Evolutionary conservation across 2,113 vertebrate genomes (phyloP), one percentile per base, ranked within the genome.

Genomic region (Aythya baeri): DNA sequence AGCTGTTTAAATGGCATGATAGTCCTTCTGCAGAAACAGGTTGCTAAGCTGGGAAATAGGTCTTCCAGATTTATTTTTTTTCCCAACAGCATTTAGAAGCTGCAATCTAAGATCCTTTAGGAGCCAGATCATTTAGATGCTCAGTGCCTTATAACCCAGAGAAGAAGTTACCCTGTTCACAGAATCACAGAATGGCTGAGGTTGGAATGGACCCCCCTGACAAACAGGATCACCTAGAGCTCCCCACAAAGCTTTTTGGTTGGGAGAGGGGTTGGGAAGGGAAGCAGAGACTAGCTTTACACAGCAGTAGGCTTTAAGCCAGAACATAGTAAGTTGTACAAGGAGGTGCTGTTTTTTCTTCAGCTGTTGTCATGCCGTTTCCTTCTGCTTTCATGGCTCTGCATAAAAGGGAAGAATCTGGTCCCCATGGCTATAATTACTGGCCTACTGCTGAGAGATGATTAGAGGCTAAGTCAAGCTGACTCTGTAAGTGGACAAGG

Each of bases 361-460:
- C 58, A 55, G 44, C 67, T 70, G 66, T 86, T 93, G 61, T 67
- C 43, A 66, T 80, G 59, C 31, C 16, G 36, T 86, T 95, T 96
- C 46, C 63, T 91, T 89, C 87, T 88, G 67, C 29, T 88, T 94
- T 89, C 75, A 83, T 81, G 59, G 72, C 49, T 91, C 41, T 70
- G 44, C 85, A 86, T 83, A 70, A 94, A 95, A 88, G 68, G 29
- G 54, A 93, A 83, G 63, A 59, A 79, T 58, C 27, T 58, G 26
- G 17, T 89, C 78, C 84, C 75, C 50, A 18, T 74, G 79, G 78
- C 49, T 95, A 59, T 88, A 94, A 89, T 96, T 83, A 94, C 63
- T 71, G 78, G 31, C 17, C n/a, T 36, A 79, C 78, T 67, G 72
- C 84, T 95, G 82, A 67, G 75, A 93, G 50, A 74, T 68, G 36